Evolutionary conservation across 2,797 vertebrate genomes (phyloP).

Genomic region (Macroramphosus scolopax): DNA sequence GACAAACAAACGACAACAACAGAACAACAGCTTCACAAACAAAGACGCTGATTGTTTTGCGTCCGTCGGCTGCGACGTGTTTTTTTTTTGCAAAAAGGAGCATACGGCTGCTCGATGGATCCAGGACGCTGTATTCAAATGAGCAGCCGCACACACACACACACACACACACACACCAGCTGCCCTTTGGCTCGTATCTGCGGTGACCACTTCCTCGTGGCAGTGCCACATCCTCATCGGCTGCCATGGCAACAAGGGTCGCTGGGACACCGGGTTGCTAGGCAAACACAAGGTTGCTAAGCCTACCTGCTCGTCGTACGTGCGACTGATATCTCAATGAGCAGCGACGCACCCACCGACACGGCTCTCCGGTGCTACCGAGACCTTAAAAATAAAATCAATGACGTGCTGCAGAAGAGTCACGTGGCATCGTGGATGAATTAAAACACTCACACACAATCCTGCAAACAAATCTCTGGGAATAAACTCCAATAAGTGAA

Average conservation of each 20-base stretch:
- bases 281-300: conserved; percentile 66
- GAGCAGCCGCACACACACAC: conserved; percentile 63
- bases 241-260: conserved; percentile 73
- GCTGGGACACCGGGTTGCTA: conserved; percentile 64
- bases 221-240: conserved; percentile 76
- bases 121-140: conserved; percentile 99
- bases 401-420: no score
- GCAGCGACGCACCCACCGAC: no score
- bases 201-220: conserved; percentile 86
- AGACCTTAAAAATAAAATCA: no score
- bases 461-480: no score
- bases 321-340: conserved; percentile 26
- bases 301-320: conserved; percentile 43
- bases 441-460: no score
- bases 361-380: no score
- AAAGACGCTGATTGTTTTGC: conserved; percentile 92
- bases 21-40: conserved; percentile 77
- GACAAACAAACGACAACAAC: conserved; percentile 61
- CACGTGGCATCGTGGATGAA: no score
- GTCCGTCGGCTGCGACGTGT: conserved; percentile 84
- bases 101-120: conserved; percentile 95
- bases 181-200: conserved; percentile 87
- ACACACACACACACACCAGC: conserved; percentile 76
- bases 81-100: conserved; percentile 90
- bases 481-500: no score